Conservation (phyloP, 2,888 invertebrate genomes). For the Cephalotes varians region DNA sequence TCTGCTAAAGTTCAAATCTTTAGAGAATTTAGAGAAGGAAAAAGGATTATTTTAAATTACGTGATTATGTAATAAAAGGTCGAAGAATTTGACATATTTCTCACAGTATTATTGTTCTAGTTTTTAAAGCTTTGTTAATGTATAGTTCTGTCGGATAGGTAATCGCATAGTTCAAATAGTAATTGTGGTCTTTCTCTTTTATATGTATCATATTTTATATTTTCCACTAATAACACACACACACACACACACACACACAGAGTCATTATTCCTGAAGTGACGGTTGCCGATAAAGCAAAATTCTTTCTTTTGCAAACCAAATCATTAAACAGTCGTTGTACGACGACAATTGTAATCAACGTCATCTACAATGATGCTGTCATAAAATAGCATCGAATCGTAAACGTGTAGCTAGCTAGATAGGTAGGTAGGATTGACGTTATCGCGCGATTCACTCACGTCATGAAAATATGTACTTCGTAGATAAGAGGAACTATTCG, state of each 20-base stretch:
- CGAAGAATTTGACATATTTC: background rate
- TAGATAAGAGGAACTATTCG: conserved; percentile 68
- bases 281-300: background rate
- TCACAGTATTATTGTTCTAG: background rate
- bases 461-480: conserved; percentile 50
- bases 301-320: background rate
- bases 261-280: background rate
- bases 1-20: background rate
- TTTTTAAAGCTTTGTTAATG: background rate
- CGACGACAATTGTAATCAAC: conserved; percentile 10
- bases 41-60: background rate
- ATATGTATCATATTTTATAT: background rate
- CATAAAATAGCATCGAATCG: conserved; percentile 20
- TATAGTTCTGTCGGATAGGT: background rate
- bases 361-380: conserved; percentile 23
- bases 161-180: background rate
- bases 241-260: too few species aligned
- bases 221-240: background rate
- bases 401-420: too few species aligned
- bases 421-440: conserved; percentile 56
- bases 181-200: background rate
- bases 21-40: background rate
- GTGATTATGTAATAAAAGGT: background rate
- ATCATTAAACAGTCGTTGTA: background rate
- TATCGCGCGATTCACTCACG: conserved; percentile 50